Evolutionary conservation across 2,797 vertebrate genomes (phyloP).

Genomic region (Phylloscopus collybita): DNA sequence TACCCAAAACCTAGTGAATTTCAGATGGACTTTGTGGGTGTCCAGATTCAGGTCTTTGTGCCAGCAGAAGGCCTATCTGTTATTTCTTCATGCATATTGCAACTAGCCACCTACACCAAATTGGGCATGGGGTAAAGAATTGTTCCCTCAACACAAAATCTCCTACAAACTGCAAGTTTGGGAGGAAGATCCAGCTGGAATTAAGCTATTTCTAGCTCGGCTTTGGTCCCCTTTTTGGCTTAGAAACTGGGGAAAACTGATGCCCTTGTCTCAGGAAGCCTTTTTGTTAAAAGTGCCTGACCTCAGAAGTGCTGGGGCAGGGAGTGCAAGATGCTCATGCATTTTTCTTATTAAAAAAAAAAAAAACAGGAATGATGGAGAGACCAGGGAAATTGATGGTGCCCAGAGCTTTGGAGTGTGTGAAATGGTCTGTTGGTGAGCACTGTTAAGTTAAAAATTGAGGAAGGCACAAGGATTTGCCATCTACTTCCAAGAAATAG

Average conservation of each 20-base stretch:
- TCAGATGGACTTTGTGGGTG: not conserved
- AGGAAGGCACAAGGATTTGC: not conserved
- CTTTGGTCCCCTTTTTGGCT: not conserved
- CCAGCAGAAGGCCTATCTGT: not conserved
- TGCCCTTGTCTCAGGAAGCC: not conserved
- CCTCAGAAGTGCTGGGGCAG: not conserved
- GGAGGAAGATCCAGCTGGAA: not conserved
- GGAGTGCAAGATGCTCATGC: rapidly evolving
- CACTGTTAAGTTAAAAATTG: not conserved
- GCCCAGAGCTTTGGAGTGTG: not conserved
- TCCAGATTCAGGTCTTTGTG: not conserved
- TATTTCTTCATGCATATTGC: not conserved
- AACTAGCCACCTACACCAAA: not conserved
- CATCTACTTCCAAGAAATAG: not conserved
- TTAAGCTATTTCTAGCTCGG: not conserved
- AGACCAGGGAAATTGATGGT: not conserved
- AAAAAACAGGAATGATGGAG: not conserved
- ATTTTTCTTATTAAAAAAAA: not conserved
- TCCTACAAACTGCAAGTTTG: not conserved
- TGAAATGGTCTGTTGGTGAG: not conserved
- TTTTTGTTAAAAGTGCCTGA: not conserved
- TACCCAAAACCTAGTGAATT: not conserved
- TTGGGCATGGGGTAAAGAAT: not conserved
- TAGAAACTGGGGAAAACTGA: not conserved
- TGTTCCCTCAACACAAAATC: not conserved